Base-by-base conservation (phyloP, 1,140 invertebrate genomes). In the Lucilia sericata region DNA sequence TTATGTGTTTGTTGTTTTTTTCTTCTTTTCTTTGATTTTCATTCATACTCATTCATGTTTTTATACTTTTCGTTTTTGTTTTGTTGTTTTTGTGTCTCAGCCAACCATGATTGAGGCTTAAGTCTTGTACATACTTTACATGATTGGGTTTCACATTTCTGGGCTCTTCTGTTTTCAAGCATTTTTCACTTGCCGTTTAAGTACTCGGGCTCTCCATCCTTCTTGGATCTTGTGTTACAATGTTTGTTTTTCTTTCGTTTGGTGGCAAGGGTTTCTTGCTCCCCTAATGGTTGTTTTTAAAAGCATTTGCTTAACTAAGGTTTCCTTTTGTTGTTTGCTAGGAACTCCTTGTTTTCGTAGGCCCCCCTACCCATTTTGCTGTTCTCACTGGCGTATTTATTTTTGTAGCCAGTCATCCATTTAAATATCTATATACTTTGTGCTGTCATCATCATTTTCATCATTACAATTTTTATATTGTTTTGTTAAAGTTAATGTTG, bases 361-460 rank as follows among this genome's bases (percentile, higher is more conserved):
- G n/a, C 47, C 80, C 49, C 17, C 30, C 0, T 25, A 12, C n/a
- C 30, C 14, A 17, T 13, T n/a, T 47, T 19, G 17, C 7, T 25
- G 2, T 2, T 8, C 19, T 49, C 17, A 30, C 9, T 17, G 7
- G 5, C n/a, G 30, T 42, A 30, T 30, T 36, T 42, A n/a, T 17
- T 47, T 42, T 42, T 60, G 19, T 36, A 34, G 30, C 34, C 51
- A 51, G 49, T 82, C 60, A 70, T 82, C 81, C 60, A 60, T 65
- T 70, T 34, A 21, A 82, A 82, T 82, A 82, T 82, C 81, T 70
- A 17, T 25, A 30, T 70, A 82, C 81, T 82, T 82, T 82, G 81
- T 82, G 81, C 81, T 82, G 81, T 82, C 81, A 82, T 82, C 81
- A 82, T 82, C 60, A 82, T 82, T 82, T 36, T 82, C 81, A 82